A percentile compares a stretch with the other conserved stretches of the same genome.
Evolutionary conservation across 1,140 invertebrate genomes (phyloP).

Genomic region (Hylaeus anthracinus): DNA sequence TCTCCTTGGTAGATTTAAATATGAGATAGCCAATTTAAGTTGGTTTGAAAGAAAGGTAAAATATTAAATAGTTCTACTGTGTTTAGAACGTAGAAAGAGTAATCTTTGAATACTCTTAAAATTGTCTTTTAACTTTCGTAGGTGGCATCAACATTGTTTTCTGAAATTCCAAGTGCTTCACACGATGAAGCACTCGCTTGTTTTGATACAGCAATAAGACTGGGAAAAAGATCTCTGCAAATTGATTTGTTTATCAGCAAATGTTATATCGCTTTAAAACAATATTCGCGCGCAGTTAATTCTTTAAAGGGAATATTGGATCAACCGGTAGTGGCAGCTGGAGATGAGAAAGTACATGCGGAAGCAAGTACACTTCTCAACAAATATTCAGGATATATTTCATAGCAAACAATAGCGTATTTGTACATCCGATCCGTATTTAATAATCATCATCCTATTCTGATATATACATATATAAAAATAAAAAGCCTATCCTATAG

Average conservation of each 20-base stretch:
- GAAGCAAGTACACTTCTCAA: conserved; percentile 69
- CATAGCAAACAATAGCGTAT: conserved; percentile 52
- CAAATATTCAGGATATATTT: conserved; percentile 70
- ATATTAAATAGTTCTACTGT: conserved; percentile 3
- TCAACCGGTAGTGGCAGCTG: conserved; percentile 73
- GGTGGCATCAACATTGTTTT: conserved; percentile 85
- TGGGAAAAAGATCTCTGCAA: conserved; percentile 85
- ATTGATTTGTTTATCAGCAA: conserved; percentile 88
- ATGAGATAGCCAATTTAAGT: conserved; percentile 84
- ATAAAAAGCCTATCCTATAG: conserved; percentile 11
- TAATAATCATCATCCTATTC: conserved; percentile 10
- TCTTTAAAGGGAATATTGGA: conserved; percentile 82
- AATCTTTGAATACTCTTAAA: not conserved
- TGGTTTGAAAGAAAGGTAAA: conserved; percentile 88
- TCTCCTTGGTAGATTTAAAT: conserved; percentile 87
- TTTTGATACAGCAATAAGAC: conserved; percentile 85
- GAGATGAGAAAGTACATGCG: conserved; percentile 75
- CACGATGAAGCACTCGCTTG: conserved; percentile 85
- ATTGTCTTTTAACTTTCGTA: conserved; percentile 44
- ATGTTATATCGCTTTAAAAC: conserved; percentile 83
- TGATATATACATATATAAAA: not conserved
- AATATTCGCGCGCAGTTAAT: conserved; percentile 82
- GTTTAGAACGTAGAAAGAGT: too few species aligned
- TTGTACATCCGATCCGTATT: conserved; percentile 15
- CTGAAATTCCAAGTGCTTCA: conserved; percentile 84